phyloP scores from a whole-genome alignment of 2,797 vertebrate genomes.

The Menidia menidia region DNA sequence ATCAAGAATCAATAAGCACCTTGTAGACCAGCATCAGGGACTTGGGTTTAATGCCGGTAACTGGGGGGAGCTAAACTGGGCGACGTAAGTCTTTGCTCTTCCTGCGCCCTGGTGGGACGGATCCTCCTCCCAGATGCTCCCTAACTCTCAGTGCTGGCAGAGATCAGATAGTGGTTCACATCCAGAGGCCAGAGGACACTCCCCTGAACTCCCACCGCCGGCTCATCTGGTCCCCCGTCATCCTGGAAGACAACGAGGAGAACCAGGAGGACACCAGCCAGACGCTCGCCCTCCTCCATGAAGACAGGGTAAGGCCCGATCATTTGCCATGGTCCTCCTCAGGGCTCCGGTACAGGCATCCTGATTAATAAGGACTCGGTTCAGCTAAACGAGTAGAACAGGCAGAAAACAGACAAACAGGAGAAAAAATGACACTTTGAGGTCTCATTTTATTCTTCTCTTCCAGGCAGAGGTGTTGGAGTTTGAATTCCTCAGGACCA shows the following conservation, averaged over 20 bases:
- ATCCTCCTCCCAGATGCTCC: slow-evolving; percentile 32
- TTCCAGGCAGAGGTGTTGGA: slow-evolving; percentile 97
- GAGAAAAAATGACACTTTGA: too few species aligned
- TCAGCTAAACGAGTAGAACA: too few species aligned
- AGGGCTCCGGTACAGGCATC: too few species aligned
- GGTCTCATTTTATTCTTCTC: neutral
- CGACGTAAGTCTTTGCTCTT: too few species aligned
- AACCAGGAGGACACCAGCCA: slow-evolving; percentile 91
- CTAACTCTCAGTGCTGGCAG: slow-evolving; percentile 83
- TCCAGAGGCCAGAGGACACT: slow-evolving; percentile 88
- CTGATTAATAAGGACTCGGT: too few species aligned
- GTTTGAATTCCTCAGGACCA: slow-evolving; percentile 90
- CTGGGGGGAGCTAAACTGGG: too few species aligned
- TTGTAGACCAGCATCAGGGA: too few species aligned
- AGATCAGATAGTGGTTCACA: slow-evolving; percentile 93
- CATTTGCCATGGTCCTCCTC: too few species aligned
- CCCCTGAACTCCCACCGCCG: slow-evolving; percentile 90
- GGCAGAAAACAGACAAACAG: too few species aligned
- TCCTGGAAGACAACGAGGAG: slow-evolving; percentile 94
- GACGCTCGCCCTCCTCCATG: slow-evolving; percentile 92
- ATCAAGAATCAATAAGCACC: too few species aligned
- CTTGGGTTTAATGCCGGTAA: too few species aligned
- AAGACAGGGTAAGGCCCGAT: slow-evolving; percentile 97
- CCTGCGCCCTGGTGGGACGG: neutral
- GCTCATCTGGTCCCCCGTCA: slow-evolving; percentile 98